Evolutionary conservation across 2,888 invertebrate genomes (phyloP).

Genomic region (Liposcelis brunnea): DNA sequence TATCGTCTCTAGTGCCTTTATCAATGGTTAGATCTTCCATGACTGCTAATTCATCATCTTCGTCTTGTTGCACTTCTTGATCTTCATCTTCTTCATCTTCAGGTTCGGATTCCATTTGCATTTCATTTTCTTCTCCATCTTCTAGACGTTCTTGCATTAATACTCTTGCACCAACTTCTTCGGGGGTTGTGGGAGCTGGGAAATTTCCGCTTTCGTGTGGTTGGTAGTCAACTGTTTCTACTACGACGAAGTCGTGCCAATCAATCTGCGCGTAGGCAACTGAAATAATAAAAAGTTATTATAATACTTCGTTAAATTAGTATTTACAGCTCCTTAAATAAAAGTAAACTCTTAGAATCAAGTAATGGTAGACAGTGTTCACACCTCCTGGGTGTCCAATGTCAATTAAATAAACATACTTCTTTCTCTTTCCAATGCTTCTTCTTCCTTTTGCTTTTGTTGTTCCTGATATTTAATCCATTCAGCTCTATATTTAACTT

Average conservation of each 20-base stretch:
- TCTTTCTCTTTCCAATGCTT: slow-evolving; percentile 86
- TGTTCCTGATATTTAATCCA: slow-evolving; percentile 93
- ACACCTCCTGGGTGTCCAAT: no score
- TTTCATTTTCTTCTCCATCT: slow-evolving; percentile 69
- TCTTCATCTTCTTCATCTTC: slow-evolving; percentile 41
- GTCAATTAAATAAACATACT: no score
- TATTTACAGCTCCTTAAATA: background rate
- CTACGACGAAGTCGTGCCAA: slow-evolving; percentile 99
- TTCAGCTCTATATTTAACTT: slow-evolving; percentile 84
- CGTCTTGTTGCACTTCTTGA: slow-evolving; percentile 24
- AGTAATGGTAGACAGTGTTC: slow-evolving; percentile 9
- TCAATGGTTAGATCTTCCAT: slow-evolving; percentile 11
- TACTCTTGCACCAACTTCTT: slow-evolving; percentile 89
- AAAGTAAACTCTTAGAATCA: slow-evolving; percentile 6
- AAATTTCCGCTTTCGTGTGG: slow-evolving; percentile 91
- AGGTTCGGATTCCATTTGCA: slow-evolving; percentile 73
- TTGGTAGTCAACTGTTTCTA: slow-evolving; percentile 98
- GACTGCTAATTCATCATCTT: slow-evolving; percentile 14
- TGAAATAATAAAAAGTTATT: slow-evolving; percentile 20
- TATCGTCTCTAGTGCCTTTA: slow-evolving; percentile 30
- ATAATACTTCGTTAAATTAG: background rate
- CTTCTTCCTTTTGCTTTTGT: slow-evolving; percentile 83
- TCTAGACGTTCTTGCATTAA: slow-evolving; percentile 70
- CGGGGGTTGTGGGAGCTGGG: slow-evolving; percentile 92
- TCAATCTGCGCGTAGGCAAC: slow-evolving; percentile 95